Percentiles rank a stretch among this genome's conserved stretches.
These are phyloP conservation scores for Cavia porcellus DNA, from an alignment of 2,113 vertebrate genomes.

Conservation along the genomic window DNA sequence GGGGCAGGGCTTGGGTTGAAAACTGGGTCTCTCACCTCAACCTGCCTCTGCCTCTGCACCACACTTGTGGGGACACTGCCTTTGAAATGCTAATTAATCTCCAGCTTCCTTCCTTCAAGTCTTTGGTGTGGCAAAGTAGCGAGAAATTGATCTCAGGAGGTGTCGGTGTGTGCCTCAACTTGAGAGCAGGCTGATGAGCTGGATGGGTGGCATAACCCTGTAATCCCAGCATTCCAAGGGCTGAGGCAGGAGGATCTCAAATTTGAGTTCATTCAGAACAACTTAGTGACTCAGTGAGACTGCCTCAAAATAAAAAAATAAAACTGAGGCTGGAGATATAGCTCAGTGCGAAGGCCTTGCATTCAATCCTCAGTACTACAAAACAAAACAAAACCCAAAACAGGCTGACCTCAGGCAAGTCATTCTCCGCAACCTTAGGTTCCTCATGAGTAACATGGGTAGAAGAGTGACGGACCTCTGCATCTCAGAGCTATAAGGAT, in stretches of 20 bases:
- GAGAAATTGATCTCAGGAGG: background rate
- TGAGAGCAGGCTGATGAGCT: background rate
- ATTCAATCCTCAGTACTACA: background rate
- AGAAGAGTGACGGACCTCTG: background rate
- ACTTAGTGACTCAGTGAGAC: background rate
- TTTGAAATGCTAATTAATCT: background rate
- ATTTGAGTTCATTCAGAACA: background rate
- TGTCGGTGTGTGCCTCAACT: background rate
- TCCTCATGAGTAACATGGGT: background rate
- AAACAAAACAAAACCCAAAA: background rate
- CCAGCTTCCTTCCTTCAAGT: background rate
- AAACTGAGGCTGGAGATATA: background rate
- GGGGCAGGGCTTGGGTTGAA: background rate
- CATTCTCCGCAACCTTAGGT: background rate
- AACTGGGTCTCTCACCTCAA: background rate
- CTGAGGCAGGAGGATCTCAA: background rate
- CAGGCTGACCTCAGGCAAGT: background rate
- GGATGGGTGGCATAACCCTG: background rate
- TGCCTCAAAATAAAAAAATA: background rate
- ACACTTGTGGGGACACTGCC: background rate
- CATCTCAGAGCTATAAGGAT: background rate
- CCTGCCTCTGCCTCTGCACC: background rate
- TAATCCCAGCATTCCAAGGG: background rate
- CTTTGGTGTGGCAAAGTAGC: background rate
- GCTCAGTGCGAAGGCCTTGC: background rate